These are phyloP conservation scores for Dusona sp. DNA, from an alignment of 2,888 invertebrate genomes.

Conservation along the genomic window DNA sequence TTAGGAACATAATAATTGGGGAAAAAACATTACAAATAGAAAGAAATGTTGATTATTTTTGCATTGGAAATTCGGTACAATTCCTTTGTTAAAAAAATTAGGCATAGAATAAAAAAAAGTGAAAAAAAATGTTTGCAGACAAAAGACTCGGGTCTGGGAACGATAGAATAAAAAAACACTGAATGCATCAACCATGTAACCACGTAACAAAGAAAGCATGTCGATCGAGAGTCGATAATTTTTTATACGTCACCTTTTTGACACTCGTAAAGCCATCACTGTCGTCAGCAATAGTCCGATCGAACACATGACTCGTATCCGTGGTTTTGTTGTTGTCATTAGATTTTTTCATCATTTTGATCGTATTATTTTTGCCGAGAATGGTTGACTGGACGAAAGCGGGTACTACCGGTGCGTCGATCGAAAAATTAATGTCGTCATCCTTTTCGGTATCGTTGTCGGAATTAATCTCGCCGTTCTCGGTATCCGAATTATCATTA, in stretches of 20 bases:
- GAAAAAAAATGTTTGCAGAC: neutral
- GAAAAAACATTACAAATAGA: too few relatives aligned
- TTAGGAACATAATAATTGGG: too few relatives aligned
- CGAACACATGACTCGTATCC: neutral
- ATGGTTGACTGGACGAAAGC: constrained; percentile 65
- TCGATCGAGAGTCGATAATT: neutral
- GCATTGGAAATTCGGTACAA: neutral
- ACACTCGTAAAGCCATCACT: constrained; percentile 41
- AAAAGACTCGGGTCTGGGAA: neutral
- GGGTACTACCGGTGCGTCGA: constrained; percentile 14
- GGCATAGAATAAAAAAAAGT: neutral
- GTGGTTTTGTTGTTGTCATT: constrained; percentile 24
- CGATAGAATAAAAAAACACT: neutral
- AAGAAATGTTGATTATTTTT: neutral
- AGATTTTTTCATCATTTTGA: constrained; percentile 41
- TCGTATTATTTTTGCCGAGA: constrained; percentile 45
- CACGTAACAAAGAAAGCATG: neutral
- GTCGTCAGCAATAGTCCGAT: constrained; percentile 24
- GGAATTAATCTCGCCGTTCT: neutral
- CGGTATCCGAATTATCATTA: neutral
- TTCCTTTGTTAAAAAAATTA: neutral
- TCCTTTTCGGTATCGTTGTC: constrained; percentile 13
- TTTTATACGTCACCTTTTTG: constrained; percentile 43
- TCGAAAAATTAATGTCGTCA: constrained; percentile 49
- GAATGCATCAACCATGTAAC: neutral